A percentile compares a stretch with the other conserved stretches of the same genome.
Evolutionary conservation across 2,888 invertebrate genomes (phyloP).

Genomic region (Drosophila nigricruria): DNA sequence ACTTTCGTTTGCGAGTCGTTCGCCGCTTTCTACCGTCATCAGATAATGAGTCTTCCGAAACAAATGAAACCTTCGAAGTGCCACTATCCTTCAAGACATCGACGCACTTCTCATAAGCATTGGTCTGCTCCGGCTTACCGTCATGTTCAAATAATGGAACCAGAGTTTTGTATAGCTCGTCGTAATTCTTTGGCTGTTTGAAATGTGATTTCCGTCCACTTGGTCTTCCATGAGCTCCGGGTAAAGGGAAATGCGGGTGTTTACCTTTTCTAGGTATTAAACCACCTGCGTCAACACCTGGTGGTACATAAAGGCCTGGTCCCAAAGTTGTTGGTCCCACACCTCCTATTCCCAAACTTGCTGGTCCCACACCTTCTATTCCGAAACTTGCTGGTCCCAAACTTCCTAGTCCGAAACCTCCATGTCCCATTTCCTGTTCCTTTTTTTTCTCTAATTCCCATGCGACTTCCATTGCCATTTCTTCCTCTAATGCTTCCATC

Average conservation of each 20-base stretch:
- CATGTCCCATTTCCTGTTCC: neutral
- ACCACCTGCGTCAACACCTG: slow-evolving; percentile 1
- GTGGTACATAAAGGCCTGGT: neutral
- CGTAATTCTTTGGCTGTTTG: neutral
- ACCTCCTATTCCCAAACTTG: neutral
- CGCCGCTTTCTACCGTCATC: neutral
- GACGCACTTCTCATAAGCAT: neutral
- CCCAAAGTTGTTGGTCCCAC: too few relatives aligned
- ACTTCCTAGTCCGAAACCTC: neutral
- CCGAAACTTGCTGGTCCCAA: neutral
- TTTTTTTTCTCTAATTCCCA: neutral
- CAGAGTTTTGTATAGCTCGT: neutral
- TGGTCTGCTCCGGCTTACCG: too few relatives aligned
- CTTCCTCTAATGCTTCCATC: neutral
- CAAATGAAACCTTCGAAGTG: neutral
- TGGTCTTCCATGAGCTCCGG: too few relatives aligned
- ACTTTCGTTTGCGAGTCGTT: slow-evolving; percentile 1
- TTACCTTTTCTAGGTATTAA: neutral
- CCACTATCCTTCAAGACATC: neutral
- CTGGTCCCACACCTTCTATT: neutral
- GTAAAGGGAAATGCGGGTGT: too few relatives aligned
- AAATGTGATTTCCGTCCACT: neutral
- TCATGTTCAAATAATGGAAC: neutral
- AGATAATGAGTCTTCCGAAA: neutral
- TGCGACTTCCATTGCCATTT: neutral